phyloP scores from a whole-genome alignment of 2,888 invertebrate species.

The Papilio gigon region DNA sequence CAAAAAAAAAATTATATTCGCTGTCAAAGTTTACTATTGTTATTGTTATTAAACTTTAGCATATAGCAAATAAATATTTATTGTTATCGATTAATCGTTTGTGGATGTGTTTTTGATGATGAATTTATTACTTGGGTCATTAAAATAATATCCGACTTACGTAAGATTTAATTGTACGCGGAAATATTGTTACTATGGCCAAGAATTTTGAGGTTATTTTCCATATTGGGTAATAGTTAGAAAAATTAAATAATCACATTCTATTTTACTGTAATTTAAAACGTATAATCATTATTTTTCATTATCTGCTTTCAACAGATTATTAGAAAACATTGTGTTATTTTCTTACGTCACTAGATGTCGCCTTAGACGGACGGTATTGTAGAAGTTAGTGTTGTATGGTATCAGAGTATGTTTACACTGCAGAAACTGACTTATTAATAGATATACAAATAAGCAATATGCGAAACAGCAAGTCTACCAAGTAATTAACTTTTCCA shows the following conservation, averaged over 20 bases:
- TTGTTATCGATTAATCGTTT: slow-evolving; percentile 23
- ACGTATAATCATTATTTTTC: background rate
- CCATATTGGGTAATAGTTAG: slow-evolving; percentile 1
- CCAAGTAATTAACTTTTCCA: slow-evolving; percentile 1
- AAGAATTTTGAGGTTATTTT: slow-evolving; percentile 28
- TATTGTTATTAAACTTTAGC: background rate
- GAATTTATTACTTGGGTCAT: slow-evolving; percentile 12
- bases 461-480: background rate
- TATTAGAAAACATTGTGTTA: background rate
- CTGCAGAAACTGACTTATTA: no score
- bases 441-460: background rate
- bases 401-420: no score
- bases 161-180: slow-evolving; percentile 31
- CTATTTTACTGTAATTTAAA: background rate
- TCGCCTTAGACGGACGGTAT: background rate
- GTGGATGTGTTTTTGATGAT: slow-evolving; percentile 15
- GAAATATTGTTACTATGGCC: slow-evolving; percentile 22
- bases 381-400: no score
- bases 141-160: slow-evolving; percentile 33
- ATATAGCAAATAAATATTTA: slow-evolving; percentile 16
- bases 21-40: background rate
- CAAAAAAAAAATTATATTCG: background rate
- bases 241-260: background rate
- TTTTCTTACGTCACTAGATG: background rate
- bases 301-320: no score